phyloP scores from a whole-genome alignment of 2,797 vertebrate species.

The Cossypha polioptera region DNA sequence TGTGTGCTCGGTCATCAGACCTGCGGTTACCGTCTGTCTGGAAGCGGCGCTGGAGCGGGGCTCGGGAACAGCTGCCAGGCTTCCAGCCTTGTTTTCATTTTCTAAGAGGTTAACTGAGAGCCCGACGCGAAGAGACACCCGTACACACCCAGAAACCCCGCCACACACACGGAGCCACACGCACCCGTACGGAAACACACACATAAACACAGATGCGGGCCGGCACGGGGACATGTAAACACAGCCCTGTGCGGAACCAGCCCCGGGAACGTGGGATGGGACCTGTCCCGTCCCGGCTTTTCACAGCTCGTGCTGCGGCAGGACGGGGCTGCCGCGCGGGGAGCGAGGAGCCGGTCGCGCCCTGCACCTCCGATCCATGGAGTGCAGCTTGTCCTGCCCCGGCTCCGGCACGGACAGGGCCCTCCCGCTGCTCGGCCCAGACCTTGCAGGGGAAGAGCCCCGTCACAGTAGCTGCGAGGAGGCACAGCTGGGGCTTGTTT shows the following conservation, averaged over 20 bases:
- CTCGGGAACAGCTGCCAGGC: constrained; percentile 24
- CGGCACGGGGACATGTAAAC: background rate
- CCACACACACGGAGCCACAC: constrained; percentile 14
- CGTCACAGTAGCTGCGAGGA: background rate
- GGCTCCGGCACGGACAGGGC: fast-evolving
- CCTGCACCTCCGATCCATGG: fast-evolving
- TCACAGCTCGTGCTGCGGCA: fast-evolving
- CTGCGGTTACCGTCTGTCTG: constrained; percentile 52
- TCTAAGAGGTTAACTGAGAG: background rate
- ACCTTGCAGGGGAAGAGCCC: background rate
- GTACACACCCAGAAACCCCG: background rate
- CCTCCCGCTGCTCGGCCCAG: background rate
- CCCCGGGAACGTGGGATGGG: background rate
- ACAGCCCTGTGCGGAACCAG: background rate
- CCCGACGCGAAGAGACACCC: background rate
- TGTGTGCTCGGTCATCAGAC: constrained; percentile 45
- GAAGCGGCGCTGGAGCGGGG: background rate
- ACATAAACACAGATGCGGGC: constrained; percentile 47
- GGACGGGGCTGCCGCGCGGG: fast-evolving
- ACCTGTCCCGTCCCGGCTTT: background rate
- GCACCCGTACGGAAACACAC: background rate
- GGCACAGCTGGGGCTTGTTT: constrained; percentile 46
- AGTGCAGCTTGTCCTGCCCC: background rate
- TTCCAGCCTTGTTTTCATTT: background rate
- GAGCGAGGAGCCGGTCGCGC: fast-evolving